phyloP scores from a whole-genome alignment of 2,888 invertebrate species.

The Tryphoninae sp. region DNA sequence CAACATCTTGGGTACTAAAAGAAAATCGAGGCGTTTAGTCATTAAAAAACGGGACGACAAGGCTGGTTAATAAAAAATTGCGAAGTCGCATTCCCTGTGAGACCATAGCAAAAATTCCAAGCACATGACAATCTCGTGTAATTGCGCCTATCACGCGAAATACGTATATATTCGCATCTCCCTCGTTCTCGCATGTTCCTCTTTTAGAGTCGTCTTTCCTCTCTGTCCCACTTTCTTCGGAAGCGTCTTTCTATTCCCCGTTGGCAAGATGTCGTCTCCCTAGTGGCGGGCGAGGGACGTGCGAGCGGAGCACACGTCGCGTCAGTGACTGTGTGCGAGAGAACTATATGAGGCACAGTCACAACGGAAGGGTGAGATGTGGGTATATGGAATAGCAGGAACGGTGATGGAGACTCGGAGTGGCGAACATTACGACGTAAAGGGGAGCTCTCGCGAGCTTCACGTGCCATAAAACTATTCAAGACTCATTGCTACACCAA shows the following conservation, averaged over 20 bases:
- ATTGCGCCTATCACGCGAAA: conserved; percentile 42
- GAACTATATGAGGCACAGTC: background rate
- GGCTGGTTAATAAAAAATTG: background rate
- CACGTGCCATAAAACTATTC: conserved; percentile 75
- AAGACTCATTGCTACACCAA: conserved; percentile 71
- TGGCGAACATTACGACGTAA: conserved; percentile 56
- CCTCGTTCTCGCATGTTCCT: conserved; percentile 37
- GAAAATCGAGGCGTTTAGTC: background rate
- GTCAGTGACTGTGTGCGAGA: conserved; percentile 12
- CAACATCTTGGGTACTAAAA: background rate
- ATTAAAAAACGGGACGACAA: background rate
- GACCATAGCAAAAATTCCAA: background rate
- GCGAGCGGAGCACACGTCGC: background rate
- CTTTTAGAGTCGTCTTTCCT: conserved; percentile 19
- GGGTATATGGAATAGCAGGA: conserved; percentile 3
- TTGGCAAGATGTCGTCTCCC: conserved; percentile 12
- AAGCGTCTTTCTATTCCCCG: background rate
- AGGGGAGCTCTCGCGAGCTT: conserved; percentile 49
- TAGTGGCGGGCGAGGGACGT: background rate
- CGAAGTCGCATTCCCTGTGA: background rate
- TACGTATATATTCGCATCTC: conserved; percentile 12
- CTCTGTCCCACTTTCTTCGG: conserved; percentile 24
- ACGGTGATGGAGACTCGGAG: conserved; percentile 46
- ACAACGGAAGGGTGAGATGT: conserved; percentile 10
- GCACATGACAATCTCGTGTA: conserved; percentile 40